Evolutionary conservation across 1,140 invertebrate species (phyloP).

Genomic region (Dreissena polymorpha): DNA sequence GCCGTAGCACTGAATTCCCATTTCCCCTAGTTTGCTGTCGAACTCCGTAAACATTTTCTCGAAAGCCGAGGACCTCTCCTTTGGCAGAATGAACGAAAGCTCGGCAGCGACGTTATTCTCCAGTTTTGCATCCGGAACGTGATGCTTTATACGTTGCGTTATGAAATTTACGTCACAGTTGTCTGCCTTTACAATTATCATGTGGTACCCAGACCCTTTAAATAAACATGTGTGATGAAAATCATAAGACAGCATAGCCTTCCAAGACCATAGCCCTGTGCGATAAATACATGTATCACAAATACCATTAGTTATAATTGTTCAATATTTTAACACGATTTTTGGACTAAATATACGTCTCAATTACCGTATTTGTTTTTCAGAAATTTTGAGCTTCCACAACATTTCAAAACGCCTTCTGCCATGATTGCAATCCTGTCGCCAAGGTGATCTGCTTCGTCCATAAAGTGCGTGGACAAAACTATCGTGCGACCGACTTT

Average conservation of each 20-base stretch:
- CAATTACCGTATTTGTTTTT: constrained; percentile 90
- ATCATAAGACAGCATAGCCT: too few species aligned
- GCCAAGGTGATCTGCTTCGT: constrained; percentile 96
- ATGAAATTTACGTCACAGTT: constrained; percentile 81
- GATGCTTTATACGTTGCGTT: constrained; percentile 61
- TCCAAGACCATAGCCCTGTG: too few species aligned
- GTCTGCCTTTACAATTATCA: constrained; percentile 75
- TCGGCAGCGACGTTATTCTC: constrained; percentile 77
- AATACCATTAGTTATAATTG: too few species aligned
- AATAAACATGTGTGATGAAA: not conserved
- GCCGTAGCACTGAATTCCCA: constrained; percentile 88
- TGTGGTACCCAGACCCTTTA: constrained; percentile 77
- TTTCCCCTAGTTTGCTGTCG: constrained; percentile 82
- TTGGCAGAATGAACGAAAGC: constrained; percentile 75
- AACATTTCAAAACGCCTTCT: constrained; percentile 89
- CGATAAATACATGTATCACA: too few species aligned
- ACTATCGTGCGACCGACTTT: constrained; percentile 88
- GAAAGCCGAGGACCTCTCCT: constrained; percentile 74
- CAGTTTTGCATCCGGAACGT: constrained; percentile 70
- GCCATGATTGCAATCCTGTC: constrained; percentile 96
- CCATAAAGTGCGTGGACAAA: constrained; percentile 98
- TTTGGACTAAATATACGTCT: too few species aligned
- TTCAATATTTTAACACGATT: too few species aligned
- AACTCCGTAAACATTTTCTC: constrained; percentile 84
- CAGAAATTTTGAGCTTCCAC: constrained; percentile 91